Evolutionary conservation across 2,113 vertebrate species (phyloP).

Genomic region (Egretta garzetta): DNA sequence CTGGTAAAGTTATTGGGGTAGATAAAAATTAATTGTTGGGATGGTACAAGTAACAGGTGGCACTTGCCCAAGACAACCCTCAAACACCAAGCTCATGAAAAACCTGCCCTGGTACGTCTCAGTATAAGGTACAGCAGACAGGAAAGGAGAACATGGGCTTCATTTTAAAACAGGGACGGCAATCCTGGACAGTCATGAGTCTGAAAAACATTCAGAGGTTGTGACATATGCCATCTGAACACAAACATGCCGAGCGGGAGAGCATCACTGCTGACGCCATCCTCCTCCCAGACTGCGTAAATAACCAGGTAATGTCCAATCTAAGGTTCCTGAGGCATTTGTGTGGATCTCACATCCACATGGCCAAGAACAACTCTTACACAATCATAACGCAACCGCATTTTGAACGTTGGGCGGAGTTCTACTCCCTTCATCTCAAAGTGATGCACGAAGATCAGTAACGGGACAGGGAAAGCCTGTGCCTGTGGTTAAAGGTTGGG

Average conservation of each 20-base stretch:
- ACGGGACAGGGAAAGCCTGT: not conserved
- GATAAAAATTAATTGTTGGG: not conserved
- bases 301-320: not conserved
- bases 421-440: not conserved
- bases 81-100: not conserved
- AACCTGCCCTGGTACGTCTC: not conserved
- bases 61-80: not conserved
- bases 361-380: not conserved
- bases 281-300: not conserved
- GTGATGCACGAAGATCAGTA: too few relatives aligned
- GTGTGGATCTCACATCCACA: not conserved
- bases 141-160: not conserved
- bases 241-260: not conserved
- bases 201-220: not conserved
- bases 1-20: not conserved
- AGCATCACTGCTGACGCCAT: not conserved
- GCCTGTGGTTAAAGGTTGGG: not conserved
- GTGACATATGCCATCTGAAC: not conserved
- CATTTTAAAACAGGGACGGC: not conserved
- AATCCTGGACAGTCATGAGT: too few relatives aligned
- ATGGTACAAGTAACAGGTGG: not conserved
- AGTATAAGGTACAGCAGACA: not conserved
- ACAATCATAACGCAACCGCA: rapidly evolving
- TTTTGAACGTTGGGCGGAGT: not conserved
- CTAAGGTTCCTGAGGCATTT: not conserved